A percentile compares a stretch with the other conserved stretches of the same genome.
Evolutionary conservation across 1,140 invertebrate species (phyloP).

Genomic region (Ridgeia piscesae): DNA sequence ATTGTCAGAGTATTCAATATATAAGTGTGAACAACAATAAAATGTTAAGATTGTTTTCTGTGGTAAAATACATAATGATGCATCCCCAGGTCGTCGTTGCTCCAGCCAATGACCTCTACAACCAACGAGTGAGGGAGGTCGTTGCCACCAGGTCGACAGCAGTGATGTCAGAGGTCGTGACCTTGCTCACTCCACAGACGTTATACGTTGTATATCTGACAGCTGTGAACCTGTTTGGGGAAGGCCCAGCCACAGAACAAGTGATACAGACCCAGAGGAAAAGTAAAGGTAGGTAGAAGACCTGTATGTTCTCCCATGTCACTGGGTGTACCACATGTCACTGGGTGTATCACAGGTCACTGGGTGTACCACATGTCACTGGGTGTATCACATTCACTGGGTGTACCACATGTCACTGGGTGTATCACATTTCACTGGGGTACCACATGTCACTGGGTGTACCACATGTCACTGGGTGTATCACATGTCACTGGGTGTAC

Average conservation of each 20-base stretch:
- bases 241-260: constrained; percentile 70
- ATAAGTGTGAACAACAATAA: too few relatives aligned
- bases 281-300: constrained; percentile 62
- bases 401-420: too few relatives aligned
- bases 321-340: too few relatives aligned
- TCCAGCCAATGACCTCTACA: constrained; percentile 33
- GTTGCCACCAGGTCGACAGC: constrained; percentile 65
- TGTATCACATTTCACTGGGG: too few relatives aligned
- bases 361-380: too few relatives aligned
- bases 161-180: constrained; percentile 61
- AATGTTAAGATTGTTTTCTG: constrained; percentile 55
- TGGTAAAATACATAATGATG: too few relatives aligned
- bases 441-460: too few relatives aligned
- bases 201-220: constrained; percentile 76
- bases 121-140: constrained; percentile 67
- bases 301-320: constrained; percentile 21
- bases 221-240: constrained; percentile 78
- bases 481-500: too few relatives aligned
- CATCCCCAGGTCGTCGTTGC: constrained; percentile 31
- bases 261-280: constrained; percentile 69
- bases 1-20: too few relatives aligned
- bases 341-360: too few relatives aligned
- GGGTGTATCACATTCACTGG: too few relatives aligned
- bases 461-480: too few relatives aligned
- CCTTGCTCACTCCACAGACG: constrained; percentile 72